Base-by-base conservation (phyloP, 2,113 vertebrate species). In the Neopipo cinnamomea region DNA sequence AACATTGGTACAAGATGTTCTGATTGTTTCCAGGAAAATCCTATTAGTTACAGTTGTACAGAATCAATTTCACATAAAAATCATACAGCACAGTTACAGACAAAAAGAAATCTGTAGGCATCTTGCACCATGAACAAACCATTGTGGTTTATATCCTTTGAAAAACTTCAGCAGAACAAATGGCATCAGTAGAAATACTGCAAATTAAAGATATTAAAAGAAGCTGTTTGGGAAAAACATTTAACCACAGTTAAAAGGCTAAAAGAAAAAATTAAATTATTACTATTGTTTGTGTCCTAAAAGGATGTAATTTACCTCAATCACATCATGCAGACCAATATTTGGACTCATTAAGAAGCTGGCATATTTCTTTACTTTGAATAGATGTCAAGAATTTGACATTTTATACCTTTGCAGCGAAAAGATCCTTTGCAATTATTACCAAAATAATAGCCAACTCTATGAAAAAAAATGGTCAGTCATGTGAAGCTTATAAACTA, bases 1-100 rank as follows among this genome's bases (percentile, higher is more conserved):
- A 97, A 94, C 96, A 97, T 95, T 92, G 79, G 85, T 96, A 97
- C 94, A 97, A 97, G 93, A 96, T 95, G 92, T 92, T 77, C 91
- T 89, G 85, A 96, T 90, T 97, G 89, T 86, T 96, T 97, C 93
- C 96, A 97, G 94, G 91, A 89, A 97, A 97, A 97, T 96, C 91
- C 91, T 88, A 88, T 96, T 97, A 96, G 96, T 96, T 95, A 96
- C 92, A 95, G 87, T 96, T 95, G 89, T 95, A 89, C 22, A 95
- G 83, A 96, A 95, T 74, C 94, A 96, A 97, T 94, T 97, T 95
- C 91, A 92, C 94, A 88, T 95, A 93, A 94, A 96, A 97, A 88
- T 95, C 77, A 50, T 91, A 52, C 71, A 89, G 61, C 89, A 81
- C 22, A 88, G 70, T 65, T 84, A 89, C 49, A 89, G 56, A 84